Conservation (phyloP, 2,888 invertebrate genomes). For the Thera obeliscata region DNA sequence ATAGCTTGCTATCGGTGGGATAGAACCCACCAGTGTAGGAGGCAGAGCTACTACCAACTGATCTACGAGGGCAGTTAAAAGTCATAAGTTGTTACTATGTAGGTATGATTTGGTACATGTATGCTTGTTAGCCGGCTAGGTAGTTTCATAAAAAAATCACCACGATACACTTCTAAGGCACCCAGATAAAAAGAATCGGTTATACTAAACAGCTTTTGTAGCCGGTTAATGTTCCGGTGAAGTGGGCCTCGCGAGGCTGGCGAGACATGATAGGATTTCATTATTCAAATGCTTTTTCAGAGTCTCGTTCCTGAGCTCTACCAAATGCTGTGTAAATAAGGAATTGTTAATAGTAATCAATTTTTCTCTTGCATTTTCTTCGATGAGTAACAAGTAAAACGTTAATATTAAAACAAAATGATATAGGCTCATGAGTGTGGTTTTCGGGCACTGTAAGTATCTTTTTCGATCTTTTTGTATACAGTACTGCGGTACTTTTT, state of each 20-base stretch:
- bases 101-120: too few species aligned
- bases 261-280: slow-evolving; percentile 31
- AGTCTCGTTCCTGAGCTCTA: background rate
- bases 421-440: too few species aligned
- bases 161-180: background rate
- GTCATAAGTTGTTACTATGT: too few species aligned
- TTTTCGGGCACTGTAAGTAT: too few species aligned
- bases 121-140: too few species aligned
- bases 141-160: background rate
- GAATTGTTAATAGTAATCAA: slow-evolving; percentile 7
- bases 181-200: background rate
- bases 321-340: slow-evolving; percentile 13
- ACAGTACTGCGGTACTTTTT: too few species aligned
- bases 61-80: too few species aligned
- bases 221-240: background rate
- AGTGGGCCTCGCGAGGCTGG: background rate
- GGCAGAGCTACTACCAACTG: too few species aligned
- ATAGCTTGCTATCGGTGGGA: too few species aligned
- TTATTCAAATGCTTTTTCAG: slow-evolving; percentile 37
- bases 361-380: background rate
- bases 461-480: too few species aligned
- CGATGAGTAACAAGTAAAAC: too few species aligned
- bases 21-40: too few species aligned
- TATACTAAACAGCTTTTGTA: background rate
- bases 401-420: background rate